A percentile compares a stretch with the other conserved stretches of the same genome.
phyloP scores from a whole-genome alignment of 2,888 invertebrate species.

The Elaeidobius kamerunicus region DNA sequence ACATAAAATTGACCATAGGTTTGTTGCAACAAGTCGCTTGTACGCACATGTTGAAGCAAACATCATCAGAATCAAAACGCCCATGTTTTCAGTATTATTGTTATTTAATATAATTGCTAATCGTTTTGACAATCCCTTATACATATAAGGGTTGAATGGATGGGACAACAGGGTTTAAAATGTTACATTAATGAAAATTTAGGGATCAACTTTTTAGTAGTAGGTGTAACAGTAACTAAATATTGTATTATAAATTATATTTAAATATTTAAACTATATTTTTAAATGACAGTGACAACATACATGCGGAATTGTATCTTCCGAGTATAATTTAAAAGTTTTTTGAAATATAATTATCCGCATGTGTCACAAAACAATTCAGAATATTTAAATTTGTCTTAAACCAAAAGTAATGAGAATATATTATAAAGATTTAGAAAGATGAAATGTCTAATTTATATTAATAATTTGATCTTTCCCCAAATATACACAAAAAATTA shows the following conservation, averaged over 20 bases:
- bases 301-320: no score
- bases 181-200: slow-evolving; percentile 24
- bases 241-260: neutral
- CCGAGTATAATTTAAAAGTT: no score
- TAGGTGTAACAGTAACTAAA: slow-evolving; percentile 19
- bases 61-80: slow-evolving; percentile 9
- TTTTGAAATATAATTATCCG: no score
- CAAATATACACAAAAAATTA: no score
- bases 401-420: no score
- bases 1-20: neutral
- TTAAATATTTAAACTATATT: slow-evolving; percentile 3
- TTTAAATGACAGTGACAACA: no score
- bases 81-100: slow-evolving; percentile 29
- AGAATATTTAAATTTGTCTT: no score
- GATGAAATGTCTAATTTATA: no score
- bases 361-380: no score
- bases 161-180: slow-evolving; percentile 30
- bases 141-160: slow-evolving; percentile 22
- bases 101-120: slow-evolving; percentile 28
- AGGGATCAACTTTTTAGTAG: slow-evolving; percentile 29
- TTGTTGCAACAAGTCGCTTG: neutral
- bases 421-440: no score
- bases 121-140: slow-evolving; percentile 29
- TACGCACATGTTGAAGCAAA: neutral
- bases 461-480: no score